A percentile compares a stretch with the other conserved stretches of the same genome.
These are phyloP conservation scores for Nemotelus pantherinus DNA, from an alignment of 2,888 invertebrate genomes.

Conservation along the genomic window DNA sequence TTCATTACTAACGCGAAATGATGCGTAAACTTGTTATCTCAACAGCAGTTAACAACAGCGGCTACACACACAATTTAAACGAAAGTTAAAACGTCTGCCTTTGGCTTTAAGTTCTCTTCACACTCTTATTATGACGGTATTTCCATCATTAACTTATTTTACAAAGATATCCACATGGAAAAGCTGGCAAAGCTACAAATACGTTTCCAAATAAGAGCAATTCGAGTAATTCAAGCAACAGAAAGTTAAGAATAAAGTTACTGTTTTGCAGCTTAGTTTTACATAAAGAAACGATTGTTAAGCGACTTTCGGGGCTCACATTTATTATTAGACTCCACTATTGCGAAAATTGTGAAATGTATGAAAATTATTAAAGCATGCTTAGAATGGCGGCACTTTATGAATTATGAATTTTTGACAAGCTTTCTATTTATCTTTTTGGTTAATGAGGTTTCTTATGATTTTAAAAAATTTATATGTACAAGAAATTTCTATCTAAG, in stretches of 20 bases:
- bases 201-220: background rate
- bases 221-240: background rate
- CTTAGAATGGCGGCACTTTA: background rate
- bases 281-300: too few species aligned
- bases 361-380: background rate
- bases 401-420: background rate
- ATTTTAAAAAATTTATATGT: too few species aligned
- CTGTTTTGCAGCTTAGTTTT: too few species aligned
- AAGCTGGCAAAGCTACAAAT: background rate
- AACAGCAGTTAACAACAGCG: background rate
- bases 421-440: too few species aligned
- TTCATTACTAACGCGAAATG: background rate
- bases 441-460: too few species aligned
- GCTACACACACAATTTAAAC: background rate
- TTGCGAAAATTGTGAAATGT: background rate
- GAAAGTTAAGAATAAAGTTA: background rate
- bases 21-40: slow-evolving; percentile 8
- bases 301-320: too few species aligned
- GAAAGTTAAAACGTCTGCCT: slow-evolving; percentile 55
- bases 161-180: background rate
- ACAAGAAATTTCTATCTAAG: too few species aligned
- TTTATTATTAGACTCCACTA: too few species aligned
- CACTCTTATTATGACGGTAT: background rate
- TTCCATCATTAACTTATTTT: slow-evolving; percentile 13
- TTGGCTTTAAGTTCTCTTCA: slow-evolving; percentile 57